phyloP scores from a whole-genome alignment of 1,140 invertebrate genomes.

The Drosophila ambigua region DNA sequence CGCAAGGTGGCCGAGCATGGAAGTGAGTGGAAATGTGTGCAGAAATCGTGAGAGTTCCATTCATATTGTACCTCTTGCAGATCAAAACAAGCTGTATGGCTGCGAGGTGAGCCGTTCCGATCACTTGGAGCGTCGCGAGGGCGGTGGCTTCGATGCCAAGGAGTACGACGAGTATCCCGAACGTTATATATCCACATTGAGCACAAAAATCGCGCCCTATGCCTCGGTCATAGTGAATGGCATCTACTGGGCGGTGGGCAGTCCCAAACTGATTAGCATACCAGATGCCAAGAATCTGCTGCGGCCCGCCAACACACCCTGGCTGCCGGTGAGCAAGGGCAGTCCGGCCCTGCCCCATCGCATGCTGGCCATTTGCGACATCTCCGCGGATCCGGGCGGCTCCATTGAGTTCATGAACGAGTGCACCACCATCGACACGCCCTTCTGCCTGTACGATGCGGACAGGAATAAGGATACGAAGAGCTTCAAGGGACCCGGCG shows the following conservation, averaged over 20 bases:
- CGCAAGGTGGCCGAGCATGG: conserved; percentile 98
- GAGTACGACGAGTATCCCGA: conserved; percentile 98
- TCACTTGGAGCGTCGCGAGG: conserved; percentile 96
- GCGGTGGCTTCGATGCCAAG: conserved; percentile 93
- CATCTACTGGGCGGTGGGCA: conserved; percentile 99
- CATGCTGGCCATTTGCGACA: conserved; percentile 97
- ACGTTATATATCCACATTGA: conserved; percentile 97
- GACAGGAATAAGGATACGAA: conserved; percentile 98
- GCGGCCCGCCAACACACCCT: conserved; percentile 94
- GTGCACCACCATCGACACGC: conserved; percentile 99
- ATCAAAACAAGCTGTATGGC: conserved; percentile 96
- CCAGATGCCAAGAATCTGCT: conserved; percentile 98
- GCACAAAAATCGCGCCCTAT: conserved; percentile 98
- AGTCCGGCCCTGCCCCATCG: conserved; percentile 95
- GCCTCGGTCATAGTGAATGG: conserved; percentile 98
- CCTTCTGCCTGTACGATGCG: conserved; percentile 99
- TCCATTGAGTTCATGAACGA: conserved; percentile 99
- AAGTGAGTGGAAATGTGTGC: conserved; percentile 86
- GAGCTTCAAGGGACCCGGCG: conserved; percentile 97
- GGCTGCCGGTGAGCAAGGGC: conserved; percentile 93
- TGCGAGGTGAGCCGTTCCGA: conserved; percentile 96
- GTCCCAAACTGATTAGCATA: conserved; percentile 97
- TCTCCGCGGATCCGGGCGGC: conserved; percentile 99
- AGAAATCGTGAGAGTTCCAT: background rate
- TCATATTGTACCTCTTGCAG: conserved; percentile 84